Percentiles rank a stretch among this genome's conserved stretches.
phyloP scores from a whole-genome alignment of 2,113 vertebrate species.

The Strix aluco region DNA sequence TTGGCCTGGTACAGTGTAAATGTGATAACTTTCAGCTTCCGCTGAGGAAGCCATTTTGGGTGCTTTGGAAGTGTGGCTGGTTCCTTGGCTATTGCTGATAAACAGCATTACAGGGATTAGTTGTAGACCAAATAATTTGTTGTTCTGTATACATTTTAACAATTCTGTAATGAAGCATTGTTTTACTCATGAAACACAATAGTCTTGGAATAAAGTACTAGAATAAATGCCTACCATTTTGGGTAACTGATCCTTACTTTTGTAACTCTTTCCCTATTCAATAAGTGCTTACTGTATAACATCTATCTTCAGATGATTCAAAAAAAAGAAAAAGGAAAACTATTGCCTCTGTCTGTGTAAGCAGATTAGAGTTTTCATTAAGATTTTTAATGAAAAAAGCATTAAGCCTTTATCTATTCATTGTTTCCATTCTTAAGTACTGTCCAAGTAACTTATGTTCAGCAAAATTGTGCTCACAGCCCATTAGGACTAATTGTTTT shows the following conservation, averaged over 20 bases:
- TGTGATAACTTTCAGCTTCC: neutral
- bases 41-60: neutral
- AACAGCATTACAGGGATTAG: neutral
- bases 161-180: neutral
- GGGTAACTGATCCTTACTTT: neutral
- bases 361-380: neutral
- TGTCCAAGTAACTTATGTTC: neutral
- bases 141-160: neutral
- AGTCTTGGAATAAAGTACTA: neutral
- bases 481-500: neutral
- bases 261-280: neutral
- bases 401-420: neutral
- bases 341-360: neutral
- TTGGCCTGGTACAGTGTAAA: neutral
- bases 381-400: neutral
- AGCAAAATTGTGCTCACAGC: neutral
- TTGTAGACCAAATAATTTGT: neutral
- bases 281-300: neutral
- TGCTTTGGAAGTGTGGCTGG: neutral
- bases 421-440: neutral
- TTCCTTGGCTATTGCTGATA: neutral
- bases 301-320: neutral
- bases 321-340: neutral
- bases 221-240: neutral
- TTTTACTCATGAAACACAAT: neutral